A percentile compares a stretch with the other conserved stretches of the same genome.
phyloP scores from a whole-genome alignment of 2,888 invertebrate genomes.

The Helobdella robusta region DNA sequence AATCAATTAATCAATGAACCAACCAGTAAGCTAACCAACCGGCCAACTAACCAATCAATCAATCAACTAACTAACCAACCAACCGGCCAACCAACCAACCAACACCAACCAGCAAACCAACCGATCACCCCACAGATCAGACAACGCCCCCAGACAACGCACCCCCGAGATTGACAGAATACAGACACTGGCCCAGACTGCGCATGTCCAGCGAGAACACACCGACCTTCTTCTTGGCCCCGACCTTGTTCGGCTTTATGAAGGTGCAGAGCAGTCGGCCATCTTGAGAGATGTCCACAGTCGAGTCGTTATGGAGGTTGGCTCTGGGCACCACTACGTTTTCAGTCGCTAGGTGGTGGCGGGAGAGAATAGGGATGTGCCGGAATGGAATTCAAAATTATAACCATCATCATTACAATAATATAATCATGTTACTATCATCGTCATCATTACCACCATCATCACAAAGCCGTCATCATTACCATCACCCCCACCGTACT shows the following conservation, averaged over 20 bases:
- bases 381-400: no score
- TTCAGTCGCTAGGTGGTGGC: background rate
- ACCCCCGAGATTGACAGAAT: slow-evolving; percentile 59
- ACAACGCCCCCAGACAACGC: no score
- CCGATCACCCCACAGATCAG: no score
- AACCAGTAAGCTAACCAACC: no score
- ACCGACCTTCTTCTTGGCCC: slow-evolving; percentile 66
- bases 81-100: no score
- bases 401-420: background rate
- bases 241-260: slow-evolving; percentile 58
- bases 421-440: no score
- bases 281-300: slow-evolving; percentile 71
- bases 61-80: no score
- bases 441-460: background rate
- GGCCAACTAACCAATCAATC: no score
- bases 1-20: no score
- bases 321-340: slow-evolving; percentile 71
- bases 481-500: background rate
- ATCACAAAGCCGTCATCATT: background rate
- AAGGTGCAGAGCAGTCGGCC: slow-evolving; percentile 68
- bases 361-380: no score
- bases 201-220: slow-evolving; percentile 70
- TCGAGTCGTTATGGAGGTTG: slow-evolving; percentile 76
- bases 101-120: no score
- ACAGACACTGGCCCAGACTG: slow-evolving; percentile 66